These are phyloP conservation scores for Apis cerana DNA, from an alignment of 1,140 invertebrate genomes.

Conservation along the genomic window DNA sequence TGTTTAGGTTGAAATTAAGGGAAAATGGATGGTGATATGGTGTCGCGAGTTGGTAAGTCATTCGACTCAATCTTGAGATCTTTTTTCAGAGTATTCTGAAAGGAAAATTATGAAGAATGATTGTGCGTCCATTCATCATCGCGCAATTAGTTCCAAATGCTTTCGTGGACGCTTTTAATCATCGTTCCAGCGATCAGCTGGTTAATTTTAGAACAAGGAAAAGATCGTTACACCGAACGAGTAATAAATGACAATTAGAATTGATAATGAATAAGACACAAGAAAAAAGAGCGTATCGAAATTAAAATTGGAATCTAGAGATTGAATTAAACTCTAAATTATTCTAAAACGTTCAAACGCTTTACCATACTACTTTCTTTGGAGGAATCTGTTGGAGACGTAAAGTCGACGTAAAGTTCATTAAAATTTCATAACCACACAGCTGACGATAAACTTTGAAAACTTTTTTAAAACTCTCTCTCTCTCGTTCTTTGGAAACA, in stretches of 20 bases:
- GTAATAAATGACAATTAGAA: background rate
- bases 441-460: background rate
- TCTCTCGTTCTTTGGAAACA: background rate
- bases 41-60: background rate
- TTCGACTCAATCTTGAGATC: background rate
- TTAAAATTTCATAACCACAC: constrained; percentile 22
- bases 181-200: background rate
- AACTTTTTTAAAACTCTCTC: background rate
- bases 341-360: background rate
- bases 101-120: too few relatives aligned
- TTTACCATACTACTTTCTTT: background rate
- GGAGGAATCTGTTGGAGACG: background rate
- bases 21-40: background rate
- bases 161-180: background rate
- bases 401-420: constrained; percentile 14
- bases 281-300: background rate
- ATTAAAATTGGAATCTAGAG: background rate
- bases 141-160: constrained; percentile 12
- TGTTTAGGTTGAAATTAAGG: too few relatives aligned
- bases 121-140: background rate
- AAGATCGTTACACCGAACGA: background rate
- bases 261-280: too few relatives aligned
- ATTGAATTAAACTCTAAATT: background rate
- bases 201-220: background rate
- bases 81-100: background rate